phyloP scores from a whole-genome alignment of 23 tunicate genomes.

The Halocynthia aurantium region DNA sequence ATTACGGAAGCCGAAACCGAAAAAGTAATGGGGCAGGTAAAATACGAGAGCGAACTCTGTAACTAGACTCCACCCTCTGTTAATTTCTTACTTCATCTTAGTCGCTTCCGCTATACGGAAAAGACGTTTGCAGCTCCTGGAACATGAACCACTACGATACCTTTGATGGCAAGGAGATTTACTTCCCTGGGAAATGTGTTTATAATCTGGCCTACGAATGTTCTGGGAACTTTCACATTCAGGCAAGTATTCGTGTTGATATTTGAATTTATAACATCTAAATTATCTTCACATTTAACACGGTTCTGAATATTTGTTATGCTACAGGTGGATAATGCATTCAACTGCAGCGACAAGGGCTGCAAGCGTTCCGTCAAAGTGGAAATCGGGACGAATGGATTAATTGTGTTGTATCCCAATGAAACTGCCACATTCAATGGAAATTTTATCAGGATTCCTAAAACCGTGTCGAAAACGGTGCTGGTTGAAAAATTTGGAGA shows the following conservation, averaged over 20 bases:
- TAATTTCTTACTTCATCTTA: too few species aligned
- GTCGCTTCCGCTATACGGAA: neutral
- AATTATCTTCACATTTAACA: too few species aligned
- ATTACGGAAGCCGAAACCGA: too few species aligned
- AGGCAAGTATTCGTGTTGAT: constrained; percentile 33
- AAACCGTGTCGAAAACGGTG: constrained; percentile 54
- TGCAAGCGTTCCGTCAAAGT: constrained; percentile 66
- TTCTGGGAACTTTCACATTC: constrained; percentile 52
- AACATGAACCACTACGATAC: constrained; percentile 70
- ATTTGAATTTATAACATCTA: neutral
- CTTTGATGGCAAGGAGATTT: constrained; percentile 72
- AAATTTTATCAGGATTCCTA: constrained; percentile 59
- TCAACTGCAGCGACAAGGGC: constrained; percentile 28
- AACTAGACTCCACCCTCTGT: too few species aligned
- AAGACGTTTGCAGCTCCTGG: constrained; percentile 55
- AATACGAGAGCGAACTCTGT: too few species aligned
- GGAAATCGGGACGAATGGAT: constrained; percentile 40
- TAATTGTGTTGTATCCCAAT: constrained; percentile 60
- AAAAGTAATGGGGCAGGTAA: too few species aligned
- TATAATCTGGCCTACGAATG: constrained; percentile 62
- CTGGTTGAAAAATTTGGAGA: constrained; percentile 61
- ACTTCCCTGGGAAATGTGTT: constrained; percentile 72
- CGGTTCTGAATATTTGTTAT: neutral
- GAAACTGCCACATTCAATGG: constrained; percentile 65
- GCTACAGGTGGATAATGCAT: constrained; percentile 68